Conservation (phyloP, 2,113 vertebrate genomes). For the Anolis sagrei region DNA sequence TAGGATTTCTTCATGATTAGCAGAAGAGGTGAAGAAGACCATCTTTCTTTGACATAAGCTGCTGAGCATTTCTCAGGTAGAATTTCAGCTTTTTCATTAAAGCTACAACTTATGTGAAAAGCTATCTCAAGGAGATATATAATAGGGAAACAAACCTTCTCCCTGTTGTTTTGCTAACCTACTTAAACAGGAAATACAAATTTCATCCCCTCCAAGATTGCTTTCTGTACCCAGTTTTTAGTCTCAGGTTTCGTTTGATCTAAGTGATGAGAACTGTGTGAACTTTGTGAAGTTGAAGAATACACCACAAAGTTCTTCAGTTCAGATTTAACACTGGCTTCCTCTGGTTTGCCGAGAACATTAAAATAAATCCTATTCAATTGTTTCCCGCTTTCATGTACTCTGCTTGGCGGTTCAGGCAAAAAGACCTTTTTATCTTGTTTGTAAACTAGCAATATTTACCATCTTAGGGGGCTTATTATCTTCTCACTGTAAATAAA, state of each 20-base stretch:
- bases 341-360: slow-evolving; percentile 41
- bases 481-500: slow-evolving; percentile 45
- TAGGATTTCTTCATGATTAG: slow-evolving; percentile 7
- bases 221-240: slow-evolving; percentile 31
- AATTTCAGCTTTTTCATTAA: background rate
- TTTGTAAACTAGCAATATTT: slow-evolving; percentile 58
- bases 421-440: slow-evolving; percentile 53
- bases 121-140: slow-evolving; percentile 19
- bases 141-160: background rate
- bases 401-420: slow-evolving; percentile 29
- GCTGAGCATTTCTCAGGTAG: background rate
- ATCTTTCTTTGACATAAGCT: background rate
- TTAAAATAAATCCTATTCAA: slow-evolving; percentile 48
- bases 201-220: slow-evolving; percentile 18
- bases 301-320: slow-evolving; percentile 28
- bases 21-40: background rate
- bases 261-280: slow-evolving; percentile 37
- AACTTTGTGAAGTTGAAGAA: slow-evolving; percentile 41
- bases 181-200: slow-evolving; percentile 35
- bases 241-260: slow-evolving; percentile 43
- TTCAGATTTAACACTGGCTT: slow-evolving; percentile 43
- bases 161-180: slow-evolving; percentile 37
- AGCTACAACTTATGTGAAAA: background rate
- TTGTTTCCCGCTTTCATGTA: slow-evolving; percentile 55
- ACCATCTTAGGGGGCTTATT: slow-evolving; percentile 40